Evolutionary conservation across 2,113 vertebrate genomes (phyloP).

Genomic region (Gopherus evgoodei): DNA sequence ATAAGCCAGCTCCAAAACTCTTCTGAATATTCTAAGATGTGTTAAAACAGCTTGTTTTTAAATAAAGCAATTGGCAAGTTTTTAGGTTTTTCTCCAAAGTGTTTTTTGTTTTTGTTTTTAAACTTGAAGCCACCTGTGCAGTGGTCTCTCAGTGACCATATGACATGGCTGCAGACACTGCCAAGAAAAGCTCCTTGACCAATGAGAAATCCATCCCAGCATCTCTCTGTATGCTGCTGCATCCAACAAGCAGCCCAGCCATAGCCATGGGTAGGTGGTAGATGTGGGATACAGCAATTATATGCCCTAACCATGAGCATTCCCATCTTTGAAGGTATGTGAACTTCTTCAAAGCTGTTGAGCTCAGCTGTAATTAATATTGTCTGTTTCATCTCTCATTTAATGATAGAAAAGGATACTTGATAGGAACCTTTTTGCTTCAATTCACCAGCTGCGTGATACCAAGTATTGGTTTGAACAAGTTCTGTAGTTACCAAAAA

Average conservation of each 20-base stretch:
- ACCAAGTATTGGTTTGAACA: neutral
- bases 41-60: neutral
- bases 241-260: fast-evolving
- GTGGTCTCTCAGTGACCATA: neutral
- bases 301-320: fast-evolving
- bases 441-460: neutral
- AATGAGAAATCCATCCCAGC: neutral
- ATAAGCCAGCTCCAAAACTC: neutral
- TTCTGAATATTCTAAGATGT: neutral
- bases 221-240: fast-evolving
- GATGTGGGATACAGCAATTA: neutral
- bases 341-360: neutral
- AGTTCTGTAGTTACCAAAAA: neutral
- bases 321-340: neutral
- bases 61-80: neutral
- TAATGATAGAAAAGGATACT: fast-evolving
- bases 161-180: neutral
- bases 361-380: neutral
- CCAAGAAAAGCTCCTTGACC: neutral
- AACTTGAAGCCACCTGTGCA: neutral
- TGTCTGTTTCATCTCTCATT: neutral
- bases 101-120: neutral
- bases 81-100: neutral
- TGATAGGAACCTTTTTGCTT: neutral
- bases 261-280: neutral